Evolutionary conservation across 1,140 invertebrate species (phyloP).

Genomic region (Carposina sasakii): DNA sequence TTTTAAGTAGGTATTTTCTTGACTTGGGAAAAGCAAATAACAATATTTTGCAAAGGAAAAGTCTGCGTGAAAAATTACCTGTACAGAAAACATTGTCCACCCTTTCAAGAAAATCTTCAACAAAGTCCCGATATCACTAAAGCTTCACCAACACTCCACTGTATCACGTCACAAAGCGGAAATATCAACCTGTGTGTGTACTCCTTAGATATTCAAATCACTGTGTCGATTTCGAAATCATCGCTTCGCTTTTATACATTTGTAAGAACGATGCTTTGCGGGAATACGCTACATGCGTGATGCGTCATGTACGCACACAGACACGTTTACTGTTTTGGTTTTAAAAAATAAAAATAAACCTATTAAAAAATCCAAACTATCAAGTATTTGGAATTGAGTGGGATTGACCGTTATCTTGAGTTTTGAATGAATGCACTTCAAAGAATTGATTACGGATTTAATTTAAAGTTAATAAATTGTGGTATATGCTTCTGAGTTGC

Average conservation of each 20-base stretch:
- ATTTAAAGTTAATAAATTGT: too few relatives aligned
- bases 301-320: conserved; percentile 24
- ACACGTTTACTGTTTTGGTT: too few relatives aligned
- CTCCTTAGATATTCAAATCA: conserved; percentile 63
- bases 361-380: too few relatives aligned
- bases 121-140: conserved; percentile 39
- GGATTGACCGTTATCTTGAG: too few relatives aligned
- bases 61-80: conserved; percentile 39
- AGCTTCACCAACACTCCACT: conserved; percentile 34
- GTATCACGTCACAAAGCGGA: conserved; percentile 34
- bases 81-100: conserved; percentile 45
- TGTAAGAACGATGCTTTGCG: conserved; percentile 63
- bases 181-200: conserved; percentile 38
- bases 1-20: too few relatives aligned
- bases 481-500: too few relatives aligned
- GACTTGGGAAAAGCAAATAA: too few relatives aligned
- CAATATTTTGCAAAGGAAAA: too few relatives aligned
- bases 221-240: conserved; percentile 71
- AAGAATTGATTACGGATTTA: too few relatives aligned
- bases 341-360: too few relatives aligned
- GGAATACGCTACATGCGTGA: conserved; percentile 32
- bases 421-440: too few relatives aligned
- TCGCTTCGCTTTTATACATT: conserved; percentile 68
- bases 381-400: too few relatives aligned
- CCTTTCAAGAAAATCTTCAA: conserved; percentile 30